Conservation (phyloP, 2,113 vertebrate genomes). For the Clarias macrocephalus region DNA sequence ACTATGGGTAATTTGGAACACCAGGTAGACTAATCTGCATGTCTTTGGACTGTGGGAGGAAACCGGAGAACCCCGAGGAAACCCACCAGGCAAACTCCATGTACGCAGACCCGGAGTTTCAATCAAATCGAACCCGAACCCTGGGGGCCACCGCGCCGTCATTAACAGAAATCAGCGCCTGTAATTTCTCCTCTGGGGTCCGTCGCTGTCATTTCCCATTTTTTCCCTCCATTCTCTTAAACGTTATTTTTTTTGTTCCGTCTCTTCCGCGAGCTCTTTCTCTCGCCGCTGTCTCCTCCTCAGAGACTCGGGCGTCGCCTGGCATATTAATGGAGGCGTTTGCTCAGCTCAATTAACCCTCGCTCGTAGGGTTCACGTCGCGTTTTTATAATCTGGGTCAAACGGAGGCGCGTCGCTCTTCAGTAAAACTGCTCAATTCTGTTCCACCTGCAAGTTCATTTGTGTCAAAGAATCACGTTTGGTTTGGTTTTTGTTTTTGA, state of each 20-base stretch:
- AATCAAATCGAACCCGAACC: too few species aligned
- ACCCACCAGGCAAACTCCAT: too few species aligned
- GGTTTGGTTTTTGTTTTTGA: neutral
- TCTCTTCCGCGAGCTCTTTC: conserved; percentile 8
- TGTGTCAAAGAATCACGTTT: neutral
- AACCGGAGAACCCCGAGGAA: too few species aligned
- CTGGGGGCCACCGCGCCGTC: too few species aligned
- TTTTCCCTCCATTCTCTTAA: neutral
- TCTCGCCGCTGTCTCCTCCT: conserved; percentile 51
- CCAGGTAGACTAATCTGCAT: too few species aligned
- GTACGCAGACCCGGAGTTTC: too few species aligned
- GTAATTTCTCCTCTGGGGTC: neutral
- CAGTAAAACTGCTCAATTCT: too few species aligned
- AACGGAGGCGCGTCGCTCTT: conserved; percentile 35
- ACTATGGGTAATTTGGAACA: too few species aligned
- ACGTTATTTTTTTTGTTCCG: neutral
- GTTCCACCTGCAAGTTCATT: neutral
- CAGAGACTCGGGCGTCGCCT: conserved; percentile 60
- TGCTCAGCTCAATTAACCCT: conserved; percentile 76
- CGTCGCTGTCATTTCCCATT: neutral
- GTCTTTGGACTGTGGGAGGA: too few species aligned
- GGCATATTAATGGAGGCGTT: conserved; percentile 67
- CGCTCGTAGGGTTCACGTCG: conserved; percentile 68
- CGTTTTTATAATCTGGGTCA: conserved; percentile 74
- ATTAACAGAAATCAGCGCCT: neutral